Conservation (phyloP, 1,140 invertebrate species). For the Tetramorium alpestre region DNA sequence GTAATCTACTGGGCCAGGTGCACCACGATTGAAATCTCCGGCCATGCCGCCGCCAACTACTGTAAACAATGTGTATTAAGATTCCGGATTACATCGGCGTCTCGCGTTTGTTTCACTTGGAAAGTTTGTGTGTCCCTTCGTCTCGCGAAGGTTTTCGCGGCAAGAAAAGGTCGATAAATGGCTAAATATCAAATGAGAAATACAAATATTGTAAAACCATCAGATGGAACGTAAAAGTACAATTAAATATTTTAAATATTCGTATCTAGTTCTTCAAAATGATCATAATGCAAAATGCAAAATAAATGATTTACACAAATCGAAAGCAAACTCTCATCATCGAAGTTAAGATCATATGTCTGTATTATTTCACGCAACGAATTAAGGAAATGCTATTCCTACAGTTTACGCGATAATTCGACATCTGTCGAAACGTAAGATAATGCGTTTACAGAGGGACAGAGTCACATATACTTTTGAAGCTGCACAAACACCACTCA, state of each 20-base stretch:
- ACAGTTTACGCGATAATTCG: not conserved
- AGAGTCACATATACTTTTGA: constrained; percentile 16
- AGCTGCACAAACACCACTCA: constrained; percentile 29
- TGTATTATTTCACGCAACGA: not conserved
- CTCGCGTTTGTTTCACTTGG: not conserved
- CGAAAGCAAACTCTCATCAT: not conserved
- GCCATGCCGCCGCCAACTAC: constrained; percentile 82
- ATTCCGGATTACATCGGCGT: not conserved
- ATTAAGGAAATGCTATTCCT: not conserved
- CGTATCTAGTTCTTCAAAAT: not conserved
- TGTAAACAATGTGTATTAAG: constrained; percentile 63
- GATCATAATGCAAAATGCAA: not conserved
- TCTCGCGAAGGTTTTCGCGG: not conserved
- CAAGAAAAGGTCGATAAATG: not conserved
- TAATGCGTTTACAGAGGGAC: too few relatives aligned
- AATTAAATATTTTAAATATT: not conserved
- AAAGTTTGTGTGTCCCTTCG: constrained; percentile 12
- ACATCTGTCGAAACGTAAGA: not conserved
- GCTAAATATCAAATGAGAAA: not conserved
- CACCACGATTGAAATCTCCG: constrained; percentile 83
- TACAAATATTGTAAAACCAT: not conserved
- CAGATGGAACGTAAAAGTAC: not conserved
- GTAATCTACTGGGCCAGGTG: constrained; percentile 83
- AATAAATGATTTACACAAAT: not conserved
- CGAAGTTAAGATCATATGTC: not conserved